phyloP scores from a whole-genome alignment of 1,140 invertebrate species.

The Hylaeus anthracinus region DNA sequence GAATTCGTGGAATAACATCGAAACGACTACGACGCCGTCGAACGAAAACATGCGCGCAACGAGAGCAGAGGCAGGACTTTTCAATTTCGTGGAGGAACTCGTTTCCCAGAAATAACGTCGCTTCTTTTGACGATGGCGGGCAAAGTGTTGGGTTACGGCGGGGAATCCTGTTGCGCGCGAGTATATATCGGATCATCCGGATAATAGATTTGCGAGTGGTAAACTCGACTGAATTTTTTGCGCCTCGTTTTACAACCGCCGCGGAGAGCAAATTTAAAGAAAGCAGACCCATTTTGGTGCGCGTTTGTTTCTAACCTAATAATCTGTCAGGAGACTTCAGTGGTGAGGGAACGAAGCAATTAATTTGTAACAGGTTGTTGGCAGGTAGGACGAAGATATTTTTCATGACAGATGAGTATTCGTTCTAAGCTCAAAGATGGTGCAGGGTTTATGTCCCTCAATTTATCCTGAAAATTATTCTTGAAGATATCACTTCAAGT shows the following conservation, averaged over 20 bases:
- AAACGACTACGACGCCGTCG: background rate
- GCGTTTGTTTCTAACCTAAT: no score
- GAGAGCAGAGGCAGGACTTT: conserved; percentile 14
- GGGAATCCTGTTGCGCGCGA: conserved; percentile 39
- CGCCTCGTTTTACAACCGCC: background rate
- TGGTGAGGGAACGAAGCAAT: no score
- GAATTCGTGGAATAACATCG: conserved; percentile 31
- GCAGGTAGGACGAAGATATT: no score
- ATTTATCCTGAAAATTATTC: no score
- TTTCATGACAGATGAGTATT: no score
- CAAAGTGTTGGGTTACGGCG: conserved; percentile 33
- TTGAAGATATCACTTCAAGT: no score
- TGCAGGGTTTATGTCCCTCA: no score
- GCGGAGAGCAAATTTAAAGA: conserved; percentile 34
- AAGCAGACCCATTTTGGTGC: conserved; percentile 7
- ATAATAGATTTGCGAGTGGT: conserved; percentile 40
- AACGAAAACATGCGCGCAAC: conserved; percentile 32
- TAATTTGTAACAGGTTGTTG: no score
- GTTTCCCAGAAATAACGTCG: conserved; percentile 36
- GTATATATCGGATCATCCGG: conserved; percentile 50
- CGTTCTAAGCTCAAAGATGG: no score
- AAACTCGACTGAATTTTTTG: conserved; percentile 22
- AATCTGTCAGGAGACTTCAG: background rate
- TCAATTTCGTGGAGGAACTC: conserved; percentile 38
- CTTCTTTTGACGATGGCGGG: conserved; percentile 24